Conservation (phyloP, 2,888 invertebrate species). For the Eupithecia dodoneata region DNA sequence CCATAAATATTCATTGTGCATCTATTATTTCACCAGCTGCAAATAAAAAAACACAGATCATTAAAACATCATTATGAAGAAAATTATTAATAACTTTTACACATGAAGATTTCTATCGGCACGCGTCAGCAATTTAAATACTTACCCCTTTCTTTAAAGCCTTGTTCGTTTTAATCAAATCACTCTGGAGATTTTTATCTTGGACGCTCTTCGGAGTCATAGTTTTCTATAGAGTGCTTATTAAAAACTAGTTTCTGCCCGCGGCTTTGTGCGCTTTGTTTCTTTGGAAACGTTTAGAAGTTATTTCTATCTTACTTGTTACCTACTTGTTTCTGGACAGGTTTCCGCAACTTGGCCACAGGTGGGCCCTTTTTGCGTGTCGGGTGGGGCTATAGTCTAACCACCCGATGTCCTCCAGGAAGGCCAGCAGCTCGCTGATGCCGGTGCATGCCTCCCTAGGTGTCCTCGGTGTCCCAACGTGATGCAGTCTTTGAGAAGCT, state of each 20-base stretch:
- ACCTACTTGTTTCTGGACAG: no score
- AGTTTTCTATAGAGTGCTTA: slow-evolving; percentile 7
- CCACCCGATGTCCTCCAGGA: no score
- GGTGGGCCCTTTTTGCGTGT: no score
- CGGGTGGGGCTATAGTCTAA: no score
- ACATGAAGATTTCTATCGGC: slow-evolving; percentile 77
- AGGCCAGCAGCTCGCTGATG: no score
- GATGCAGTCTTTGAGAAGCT: no score
- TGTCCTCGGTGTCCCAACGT: no score
- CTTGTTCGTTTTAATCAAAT: slow-evolving; percentile 83
- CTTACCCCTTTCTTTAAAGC: slow-evolving; percentile 74
- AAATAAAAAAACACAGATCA: slow-evolving; percentile 54
- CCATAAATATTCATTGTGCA: not conserved
- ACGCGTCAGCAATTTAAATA: slow-evolving; percentile 81
- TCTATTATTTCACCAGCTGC: slow-evolving; percentile 47
- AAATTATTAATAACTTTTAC: slow-evolving; percentile 74
- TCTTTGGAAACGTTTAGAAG: no score
- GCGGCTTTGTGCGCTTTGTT: no score
- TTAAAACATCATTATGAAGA: slow-evolving; percentile 70
- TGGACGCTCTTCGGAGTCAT: slow-evolving; percentile 11
- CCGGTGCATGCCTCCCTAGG: no score
- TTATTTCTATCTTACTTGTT: no score
- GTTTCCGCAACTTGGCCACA: no score
- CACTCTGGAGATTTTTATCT: slow-evolving; percentile 73
- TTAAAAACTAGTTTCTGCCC: not conserved